A percentile compares a stretch with the other conserved stretches of the same genome.
phyloP scores from a whole-genome alignment of 2,113 vertebrate genomes.

The cattle (Bos taurus) region DNA sequence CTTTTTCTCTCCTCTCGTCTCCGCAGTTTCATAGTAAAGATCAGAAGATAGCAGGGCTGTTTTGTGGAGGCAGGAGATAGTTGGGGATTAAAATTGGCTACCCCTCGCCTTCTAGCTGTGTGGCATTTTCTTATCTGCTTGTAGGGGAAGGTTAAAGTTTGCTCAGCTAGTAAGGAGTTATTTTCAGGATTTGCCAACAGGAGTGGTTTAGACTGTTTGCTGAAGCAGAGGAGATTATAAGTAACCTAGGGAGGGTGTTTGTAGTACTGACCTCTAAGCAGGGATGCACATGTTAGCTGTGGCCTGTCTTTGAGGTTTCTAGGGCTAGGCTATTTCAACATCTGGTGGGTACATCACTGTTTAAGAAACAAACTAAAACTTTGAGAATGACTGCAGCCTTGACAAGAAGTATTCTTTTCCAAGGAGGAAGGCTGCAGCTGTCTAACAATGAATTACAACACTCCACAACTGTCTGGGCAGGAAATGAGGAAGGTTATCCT shows the following conservation, averaged over 20 bases:
- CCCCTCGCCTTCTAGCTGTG: not conserved
- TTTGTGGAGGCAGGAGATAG: constrained; percentile 33
- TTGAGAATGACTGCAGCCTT: constrained; percentile 59
- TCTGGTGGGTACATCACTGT: not conserved
- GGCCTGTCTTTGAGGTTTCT: constrained; percentile 22
- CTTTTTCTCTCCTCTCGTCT: not conserved
- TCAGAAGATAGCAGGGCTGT: constrained; percentile 22
- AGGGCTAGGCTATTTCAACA: constrained; percentile 3
- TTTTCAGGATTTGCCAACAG: constrained; percentile 48
- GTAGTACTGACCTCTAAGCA: not conserved
- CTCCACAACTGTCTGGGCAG: constrained; percentile 55
- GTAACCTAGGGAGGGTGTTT: not conserved
- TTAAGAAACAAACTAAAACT: constrained; percentile 53
- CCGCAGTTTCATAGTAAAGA: constrained; percentile 27
- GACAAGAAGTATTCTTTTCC: constrained; percentile 51
- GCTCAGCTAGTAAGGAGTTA: constrained; percentile 12
- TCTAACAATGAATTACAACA: constrained; percentile 59
- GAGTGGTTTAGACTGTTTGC: constrained; percentile 13
- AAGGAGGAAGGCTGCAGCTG: constrained; percentile 49
- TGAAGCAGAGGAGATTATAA: constrained; percentile 43
- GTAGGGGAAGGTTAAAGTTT: constrained; percentile 45
- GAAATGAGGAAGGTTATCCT: constrained; percentile 68
- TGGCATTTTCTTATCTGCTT: constrained; percentile 45
- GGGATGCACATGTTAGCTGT: not conserved
- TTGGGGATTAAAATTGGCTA: constrained; percentile 36